phyloP scores from a whole-genome alignment of 2,113 vertebrate genomes.

The Callocephalon fimbriatum region DNA sequence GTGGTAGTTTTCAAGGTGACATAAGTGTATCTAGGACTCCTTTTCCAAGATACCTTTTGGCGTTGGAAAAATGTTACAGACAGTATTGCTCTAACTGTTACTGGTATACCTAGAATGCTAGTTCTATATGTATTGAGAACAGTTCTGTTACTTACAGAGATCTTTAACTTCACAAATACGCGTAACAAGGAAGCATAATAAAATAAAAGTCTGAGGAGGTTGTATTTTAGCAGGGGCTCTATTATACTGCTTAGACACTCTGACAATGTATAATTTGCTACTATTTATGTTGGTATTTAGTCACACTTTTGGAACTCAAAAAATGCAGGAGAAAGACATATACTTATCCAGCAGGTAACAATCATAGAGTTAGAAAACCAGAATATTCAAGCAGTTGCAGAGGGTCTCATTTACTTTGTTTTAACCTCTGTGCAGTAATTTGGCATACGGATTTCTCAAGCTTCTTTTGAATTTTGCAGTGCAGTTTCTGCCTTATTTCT shows the following conservation, averaged over 20 bases:
- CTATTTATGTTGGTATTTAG: slow-evolving; percentile 55
- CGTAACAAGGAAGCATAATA: background rate
- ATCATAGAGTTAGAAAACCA: background rate
- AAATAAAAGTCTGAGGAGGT: slow-evolving; percentile 9
- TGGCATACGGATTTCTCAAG: background rate
- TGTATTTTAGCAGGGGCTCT: background rate
- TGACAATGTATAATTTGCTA: slow-evolving; percentile 49
- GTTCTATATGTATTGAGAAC: background rate
- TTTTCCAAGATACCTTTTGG: background rate
- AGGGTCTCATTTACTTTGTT: background rate
- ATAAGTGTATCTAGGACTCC: background rate
- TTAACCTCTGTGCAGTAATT: background rate
- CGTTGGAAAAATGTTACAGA: background rate
- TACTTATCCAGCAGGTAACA: slow-evolving; percentile 4
- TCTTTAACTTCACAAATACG: background rate
- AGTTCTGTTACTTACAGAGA: background rate
- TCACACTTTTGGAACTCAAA: slow-evolving; percentile 25
- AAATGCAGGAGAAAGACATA: slow-evolving; percentile 16
- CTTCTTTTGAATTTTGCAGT: background rate
- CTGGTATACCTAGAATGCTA: background rate
- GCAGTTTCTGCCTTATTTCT: background rate
- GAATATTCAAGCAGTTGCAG: background rate
- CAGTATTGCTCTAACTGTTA: background rate
- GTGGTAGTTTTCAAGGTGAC: background rate
- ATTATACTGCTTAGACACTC: background rate